These are phyloP conservation scores for Corythornis vintsioides DNA, from an alignment of 2,113 vertebrate species.

Conservation along the genomic window DNA sequence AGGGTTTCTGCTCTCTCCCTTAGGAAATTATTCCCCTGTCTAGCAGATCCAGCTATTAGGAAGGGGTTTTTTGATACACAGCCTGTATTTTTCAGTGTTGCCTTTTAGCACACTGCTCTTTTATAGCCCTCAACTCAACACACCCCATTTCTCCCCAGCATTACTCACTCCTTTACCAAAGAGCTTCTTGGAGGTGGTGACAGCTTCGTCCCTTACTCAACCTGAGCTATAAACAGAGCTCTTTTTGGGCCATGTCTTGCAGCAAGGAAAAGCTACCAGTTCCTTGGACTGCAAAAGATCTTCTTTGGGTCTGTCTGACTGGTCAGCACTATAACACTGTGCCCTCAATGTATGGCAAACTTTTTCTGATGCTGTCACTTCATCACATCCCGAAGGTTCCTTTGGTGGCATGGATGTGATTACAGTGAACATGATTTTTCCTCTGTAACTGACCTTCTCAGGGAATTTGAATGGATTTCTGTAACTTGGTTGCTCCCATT, in stretches of 20 bases:
- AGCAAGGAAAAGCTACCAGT: neutral
- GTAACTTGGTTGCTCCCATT: neutral
- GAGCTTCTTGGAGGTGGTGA: neutral
- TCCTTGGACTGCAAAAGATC: neutral
- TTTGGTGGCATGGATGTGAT: neutral
- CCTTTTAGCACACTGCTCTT: neutral
- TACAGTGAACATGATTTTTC: neutral
- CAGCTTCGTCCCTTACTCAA: neutral
- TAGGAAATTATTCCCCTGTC: slow-evolving; percentile 31
- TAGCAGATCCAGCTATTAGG: slow-evolving; percentile 2
- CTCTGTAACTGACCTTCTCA: neutral
- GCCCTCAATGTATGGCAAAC: neutral
- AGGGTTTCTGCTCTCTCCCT: slow-evolving; percentile 12
- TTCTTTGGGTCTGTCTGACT: neutral
- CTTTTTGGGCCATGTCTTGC: neutral
- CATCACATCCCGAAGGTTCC: neutral
- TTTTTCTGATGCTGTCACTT: neutral
- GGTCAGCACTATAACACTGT: neutral
- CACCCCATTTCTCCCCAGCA: neutral
- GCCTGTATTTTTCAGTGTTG: slow-evolving; percentile 9
- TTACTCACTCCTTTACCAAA: neutral
- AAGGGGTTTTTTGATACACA: neutral
- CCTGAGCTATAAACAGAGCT: neutral
- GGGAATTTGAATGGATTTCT: neutral
- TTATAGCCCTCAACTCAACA: neutral